Base-by-base conservation (phyloP, 2,113 vertebrate species). In the Prionailurus viverrinus region DNA sequence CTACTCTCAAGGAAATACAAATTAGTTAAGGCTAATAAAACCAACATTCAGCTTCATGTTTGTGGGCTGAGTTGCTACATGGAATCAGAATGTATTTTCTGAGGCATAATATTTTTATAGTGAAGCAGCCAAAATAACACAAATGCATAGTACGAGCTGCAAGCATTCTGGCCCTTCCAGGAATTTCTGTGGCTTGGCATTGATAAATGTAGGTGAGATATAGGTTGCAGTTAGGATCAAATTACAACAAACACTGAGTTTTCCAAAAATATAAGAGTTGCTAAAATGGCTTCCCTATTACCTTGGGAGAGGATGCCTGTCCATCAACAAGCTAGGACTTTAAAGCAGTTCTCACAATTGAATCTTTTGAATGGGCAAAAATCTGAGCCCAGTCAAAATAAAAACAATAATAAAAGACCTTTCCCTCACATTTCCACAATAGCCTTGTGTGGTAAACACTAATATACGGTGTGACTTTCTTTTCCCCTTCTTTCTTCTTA, bases 171-270 rank as follows among this genome's bases (percentile, higher is more conserved):
- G 63, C 31, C 94, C 96, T 97, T 93, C 81, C 65, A 97, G 97
- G 97, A 98, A 97, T 98, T 98, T 98, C 98, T 98, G 99, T 98
- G 95, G 98, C 98, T 98, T 99, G 99, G 99, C 98, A 71, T 98
- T 99, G 99, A 99, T 99, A 98, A 99, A 99, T 99, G 99, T 98
- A 98, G 99, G 99, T 99, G 99, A 99, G 98, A 97, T 98, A 99
- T 98, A 98, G 90, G 98, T 98, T 99, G 99, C 99, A 99, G 98
- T 99, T 99, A 99, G 99, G 98, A 98, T 99, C 98, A 74, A 97
- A 98, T 99, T 99, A 99, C 99, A 98, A 95, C 97, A 98, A 98
- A 98, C 98, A 97, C 82, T 97, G 97, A 97, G 97, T 98, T 98
- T 94, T 97, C 95, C 86, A 95, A 98, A 98, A 97, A 88, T 97